These are phyloP conservation scores for Nilaparvata lugens DNA, from an alignment of 1,140 invertebrate species.

Conservation along the genomic window DNA sequence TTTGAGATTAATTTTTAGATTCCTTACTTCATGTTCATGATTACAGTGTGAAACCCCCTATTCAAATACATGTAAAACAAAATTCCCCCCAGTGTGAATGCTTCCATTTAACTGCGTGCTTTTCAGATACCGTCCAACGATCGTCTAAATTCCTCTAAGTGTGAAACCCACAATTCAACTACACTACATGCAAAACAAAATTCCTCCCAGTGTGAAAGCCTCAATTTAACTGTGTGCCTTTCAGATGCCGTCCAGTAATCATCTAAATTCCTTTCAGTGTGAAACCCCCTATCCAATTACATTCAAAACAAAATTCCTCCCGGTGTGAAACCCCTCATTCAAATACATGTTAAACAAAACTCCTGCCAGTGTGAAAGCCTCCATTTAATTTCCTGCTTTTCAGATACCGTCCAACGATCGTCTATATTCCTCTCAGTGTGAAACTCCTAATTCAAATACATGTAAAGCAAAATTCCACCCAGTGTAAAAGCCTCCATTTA, in stretches of 20 bases:
- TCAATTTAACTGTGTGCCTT: constrained; percentile 9
- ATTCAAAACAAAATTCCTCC: constrained; percentile 27
- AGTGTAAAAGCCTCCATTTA: background rate
- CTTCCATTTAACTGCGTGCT: background rate
- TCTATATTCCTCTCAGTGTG: constrained; percentile 20
- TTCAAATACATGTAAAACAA: background rate
- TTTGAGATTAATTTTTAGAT: no score
- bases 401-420: constrained; percentile 38
- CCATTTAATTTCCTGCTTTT: constrained; percentile 10
- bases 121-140: constrained; percentile 38
- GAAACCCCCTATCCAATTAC: background rate
- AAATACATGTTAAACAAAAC: no score
- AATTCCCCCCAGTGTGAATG: background rate
- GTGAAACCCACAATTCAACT: background rate
- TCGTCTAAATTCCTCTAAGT: constrained; percentile 24
- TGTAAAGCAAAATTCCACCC: background rate
- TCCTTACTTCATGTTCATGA: no score
- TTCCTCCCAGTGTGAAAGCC: background rate
- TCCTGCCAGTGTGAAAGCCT: background rate
- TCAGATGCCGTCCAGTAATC: constrained; percentile 39
- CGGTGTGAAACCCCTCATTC: background rate
- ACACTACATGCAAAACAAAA: background rate
- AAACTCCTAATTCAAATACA: background rate
- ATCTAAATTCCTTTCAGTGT: constrained; percentile 19
- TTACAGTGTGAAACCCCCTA: no score